Evolutionary conservation across 2,888 invertebrate species (phyloP).

Genomic region (Mantis religiosa): DNA sequence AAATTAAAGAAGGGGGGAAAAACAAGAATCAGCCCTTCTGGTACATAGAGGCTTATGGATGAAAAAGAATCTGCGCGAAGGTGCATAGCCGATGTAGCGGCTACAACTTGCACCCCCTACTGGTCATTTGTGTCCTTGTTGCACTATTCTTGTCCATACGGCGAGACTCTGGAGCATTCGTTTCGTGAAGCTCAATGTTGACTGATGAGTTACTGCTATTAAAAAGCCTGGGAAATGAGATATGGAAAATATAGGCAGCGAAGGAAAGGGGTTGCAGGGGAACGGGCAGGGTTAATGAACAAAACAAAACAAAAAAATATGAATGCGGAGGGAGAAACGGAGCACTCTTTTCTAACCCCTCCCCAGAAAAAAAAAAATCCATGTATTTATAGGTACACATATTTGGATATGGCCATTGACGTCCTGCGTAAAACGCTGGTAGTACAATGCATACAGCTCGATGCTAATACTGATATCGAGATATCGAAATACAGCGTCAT

Average conservation of each 20-base stretch:
- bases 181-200: slow-evolving; percentile 44
- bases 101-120: background rate
- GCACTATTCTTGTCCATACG: background rate
- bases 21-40: too few species aligned
- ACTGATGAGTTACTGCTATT: slow-evolving; percentile 51
- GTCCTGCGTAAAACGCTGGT: background rate
- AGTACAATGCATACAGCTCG: background rate
- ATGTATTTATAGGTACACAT: slow-evolving; percentile 17
- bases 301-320: slow-evolving; percentile 16
- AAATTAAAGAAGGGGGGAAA: too few species aligned
- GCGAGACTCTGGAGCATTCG: slow-evolving; percentile 12
- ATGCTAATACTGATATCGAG: slow-evolving; percentile 2
- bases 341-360: background rate
- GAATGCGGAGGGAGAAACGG: slow-evolving; percentile 6
- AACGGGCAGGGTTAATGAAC: slow-evolving; percentile 9
- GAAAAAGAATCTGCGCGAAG: background rate
- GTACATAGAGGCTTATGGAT: background rate
- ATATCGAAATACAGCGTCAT: slow-evolving; percentile 4
- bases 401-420: slow-evolving; percentile 6
- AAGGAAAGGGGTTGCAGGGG: slow-evolving; percentile 8
- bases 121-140: background rate
- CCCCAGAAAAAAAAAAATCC: background rate
- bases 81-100: too few species aligned
- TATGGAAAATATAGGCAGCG: slow-evolving; percentile 37
- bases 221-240: slow-evolving; percentile 51